phyloP scores from a whole-genome alignment of 2,797 vertebrate species.

The Poeciliopsis turneri region DNA sequence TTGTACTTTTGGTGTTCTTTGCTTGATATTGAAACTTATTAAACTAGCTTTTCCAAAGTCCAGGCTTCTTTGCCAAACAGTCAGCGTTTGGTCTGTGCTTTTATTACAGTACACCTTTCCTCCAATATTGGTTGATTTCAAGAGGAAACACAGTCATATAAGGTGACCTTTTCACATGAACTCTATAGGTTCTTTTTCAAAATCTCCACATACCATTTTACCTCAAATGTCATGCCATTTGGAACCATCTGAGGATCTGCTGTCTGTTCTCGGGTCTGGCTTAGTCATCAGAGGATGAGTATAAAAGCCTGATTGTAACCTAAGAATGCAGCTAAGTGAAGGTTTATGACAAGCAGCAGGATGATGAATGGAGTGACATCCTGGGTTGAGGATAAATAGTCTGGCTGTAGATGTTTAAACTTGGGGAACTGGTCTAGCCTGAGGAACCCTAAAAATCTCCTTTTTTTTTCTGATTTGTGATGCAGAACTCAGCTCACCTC shows the following conservation, averaged over 20 bases:
- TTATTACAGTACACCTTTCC: constrained; percentile 12
- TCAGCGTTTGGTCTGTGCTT: background rate
- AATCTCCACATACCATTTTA: constrained; percentile 37
- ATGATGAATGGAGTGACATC: constrained; percentile 79
- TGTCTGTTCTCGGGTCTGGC: constrained; percentile 70
- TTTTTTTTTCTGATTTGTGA: background rate
- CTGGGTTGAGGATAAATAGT: constrained; percentile 64
- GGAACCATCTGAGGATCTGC: constrained; percentile 52
- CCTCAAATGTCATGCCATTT: constrained; percentile 31
- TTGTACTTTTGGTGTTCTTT: background rate
- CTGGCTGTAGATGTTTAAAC: constrained; percentile 62
- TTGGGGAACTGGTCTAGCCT: constrained; percentile 46
- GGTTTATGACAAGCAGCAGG: constrained; percentile 49
- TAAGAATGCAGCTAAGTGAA: constrained; percentile 62
- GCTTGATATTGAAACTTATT: background rate
- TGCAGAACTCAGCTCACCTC: constrained; percentile 14
- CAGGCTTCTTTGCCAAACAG: constrained; percentile 4
- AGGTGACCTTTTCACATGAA: constrained; percentile 13
- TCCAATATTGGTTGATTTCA: constrained; percentile 15
- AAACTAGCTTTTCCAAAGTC: background rate
- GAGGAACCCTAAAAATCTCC: constrained; percentile 22
- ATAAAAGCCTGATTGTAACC: constrained; percentile 78
- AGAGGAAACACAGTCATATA: constrained; percentile 24
- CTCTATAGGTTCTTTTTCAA: constrained; percentile 8
- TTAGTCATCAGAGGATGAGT: constrained; percentile 71